Evolutionary conservation across 2,888 invertebrate species (phyloP), one percentile per base, ranked within the genome.

Genomic region (Spisula solida): DNA sequence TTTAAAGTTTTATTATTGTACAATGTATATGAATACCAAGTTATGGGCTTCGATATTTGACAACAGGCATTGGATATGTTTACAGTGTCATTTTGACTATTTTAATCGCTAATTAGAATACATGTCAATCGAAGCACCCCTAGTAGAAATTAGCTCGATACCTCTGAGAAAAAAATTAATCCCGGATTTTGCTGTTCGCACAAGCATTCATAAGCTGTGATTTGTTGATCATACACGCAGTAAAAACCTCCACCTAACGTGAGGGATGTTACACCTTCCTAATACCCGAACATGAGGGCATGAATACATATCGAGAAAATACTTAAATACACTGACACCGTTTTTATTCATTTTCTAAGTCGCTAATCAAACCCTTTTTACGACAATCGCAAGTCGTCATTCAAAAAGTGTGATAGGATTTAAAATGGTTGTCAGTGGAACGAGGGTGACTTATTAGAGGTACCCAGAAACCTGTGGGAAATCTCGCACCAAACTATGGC

Each of bases 391-490:
- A 48, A 16, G n/a, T 55, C 25, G 66, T 78, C 60, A 78, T 88
- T 82, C 25, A 81, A 29, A 41, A 85, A 2, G 88, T 90, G 90
- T 86, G 85, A 90, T 70, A 20, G 79, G 88, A 87, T 82, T 88
- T 51, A 60, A 82, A 90, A 66, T 78, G 1, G 10, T 18, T 34
- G 47, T 66, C 80, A 83, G 66, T 60, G 34, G 80, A 66, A 82
- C 2, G 47, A 29, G 34, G 41, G 81, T 82, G 70, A 86, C 29
- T 48, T 89, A 86, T 60, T 84, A 41, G 75, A 81, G 47, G 31
- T 75, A 70, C 12, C 25, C 66, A 20, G 81, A 85, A 82, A 34
- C 25, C 78, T 88, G 90, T 90, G 90, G 90, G 90, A 90, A 90
- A 87, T 82, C 80, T 90, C 31, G 56, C 90, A 88, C 88, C 83